Percentiles rank a stretch among this genome's conserved stretches.
phyloP scores from a whole-genome alignment of 2,797 vertebrate species.

The Mycteria americana region DNA sequence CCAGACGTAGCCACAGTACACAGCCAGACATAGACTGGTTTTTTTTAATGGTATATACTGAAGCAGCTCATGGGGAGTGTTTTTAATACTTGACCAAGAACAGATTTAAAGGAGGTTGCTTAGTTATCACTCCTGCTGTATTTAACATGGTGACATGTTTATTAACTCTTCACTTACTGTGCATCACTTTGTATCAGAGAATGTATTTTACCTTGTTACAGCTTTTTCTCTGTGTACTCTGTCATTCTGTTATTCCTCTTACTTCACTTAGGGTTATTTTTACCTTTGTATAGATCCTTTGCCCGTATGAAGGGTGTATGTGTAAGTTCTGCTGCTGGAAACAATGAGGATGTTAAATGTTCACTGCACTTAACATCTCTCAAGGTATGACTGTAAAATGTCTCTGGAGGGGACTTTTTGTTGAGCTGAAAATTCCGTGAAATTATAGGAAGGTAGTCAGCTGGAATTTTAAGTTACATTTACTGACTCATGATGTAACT shows the following conservation, averaged over 20 bases:
- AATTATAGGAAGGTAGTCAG: not conserved
- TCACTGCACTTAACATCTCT: not conserved
- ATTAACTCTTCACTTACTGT: not conserved
- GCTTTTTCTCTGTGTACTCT: not conserved
- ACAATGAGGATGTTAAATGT: not conserved
- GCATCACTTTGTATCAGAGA: not conserved
- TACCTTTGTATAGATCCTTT: not conserved
- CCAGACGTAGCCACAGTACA: not conserved
- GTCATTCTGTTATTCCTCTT: not conserved
- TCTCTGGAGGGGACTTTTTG: not conserved
- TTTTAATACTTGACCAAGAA: not conserved
- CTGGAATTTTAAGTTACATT: not conserved
- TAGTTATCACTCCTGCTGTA: not conserved
- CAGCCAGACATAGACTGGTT: rapidly evolving
- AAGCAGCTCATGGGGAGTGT: not conserved
- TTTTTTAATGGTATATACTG: not conserved
- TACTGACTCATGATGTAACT: not conserved
- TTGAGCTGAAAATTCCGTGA: not conserved
- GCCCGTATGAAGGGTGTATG: not conserved
- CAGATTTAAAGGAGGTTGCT: not conserved
- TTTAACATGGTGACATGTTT: not conserved
- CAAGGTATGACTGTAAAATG: not conserved
- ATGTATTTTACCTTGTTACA: not conserved
- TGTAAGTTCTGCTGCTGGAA: not conserved
- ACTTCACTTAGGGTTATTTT: not conserved